Evolutionary conservation across 2,888 invertebrate species (phyloP).

Genomic region (Leptopilina myrica): DNA sequence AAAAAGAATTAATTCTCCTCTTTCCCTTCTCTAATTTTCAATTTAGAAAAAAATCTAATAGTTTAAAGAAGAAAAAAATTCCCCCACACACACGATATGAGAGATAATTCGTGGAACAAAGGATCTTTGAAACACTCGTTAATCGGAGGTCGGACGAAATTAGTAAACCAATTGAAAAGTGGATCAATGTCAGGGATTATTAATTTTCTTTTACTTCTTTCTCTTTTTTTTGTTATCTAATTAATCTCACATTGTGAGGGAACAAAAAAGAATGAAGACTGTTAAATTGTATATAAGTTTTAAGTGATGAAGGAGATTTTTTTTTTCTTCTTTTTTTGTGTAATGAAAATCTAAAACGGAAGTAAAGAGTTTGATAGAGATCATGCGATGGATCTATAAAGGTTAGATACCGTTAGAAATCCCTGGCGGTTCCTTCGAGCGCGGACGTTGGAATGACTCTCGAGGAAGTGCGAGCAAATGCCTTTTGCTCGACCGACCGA

Average conservation of each 20-base stretch:
- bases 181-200: no score
- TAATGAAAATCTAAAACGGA: constrained; percentile 26
- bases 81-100: no score
- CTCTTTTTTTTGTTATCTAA: neutral
- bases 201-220: neutral
- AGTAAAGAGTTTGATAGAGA: constrained; percentile 32
- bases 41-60: no score
- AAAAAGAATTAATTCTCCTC: no score
- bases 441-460: constrained; percentile 39
- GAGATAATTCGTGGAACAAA: neutral
- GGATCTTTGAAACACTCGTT: neutral
- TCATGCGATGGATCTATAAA: constrained; percentile 41
- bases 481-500: constrained; percentile 25
- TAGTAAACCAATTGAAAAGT: no score
- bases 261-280: neutral
- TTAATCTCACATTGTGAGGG: constrained; percentile 1
- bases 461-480: constrained; percentile 42
- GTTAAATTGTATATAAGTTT: no score
- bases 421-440: constrained; percentile 28
- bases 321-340: no score
- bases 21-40: no score
- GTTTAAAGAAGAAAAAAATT: no score
- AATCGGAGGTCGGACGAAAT: no score
- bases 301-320: no score
- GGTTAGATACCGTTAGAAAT: constrained; percentile 40